Conservation (phyloP, 2,113 vertebrate genomes). For the Syngnathus typhle region DNA sequence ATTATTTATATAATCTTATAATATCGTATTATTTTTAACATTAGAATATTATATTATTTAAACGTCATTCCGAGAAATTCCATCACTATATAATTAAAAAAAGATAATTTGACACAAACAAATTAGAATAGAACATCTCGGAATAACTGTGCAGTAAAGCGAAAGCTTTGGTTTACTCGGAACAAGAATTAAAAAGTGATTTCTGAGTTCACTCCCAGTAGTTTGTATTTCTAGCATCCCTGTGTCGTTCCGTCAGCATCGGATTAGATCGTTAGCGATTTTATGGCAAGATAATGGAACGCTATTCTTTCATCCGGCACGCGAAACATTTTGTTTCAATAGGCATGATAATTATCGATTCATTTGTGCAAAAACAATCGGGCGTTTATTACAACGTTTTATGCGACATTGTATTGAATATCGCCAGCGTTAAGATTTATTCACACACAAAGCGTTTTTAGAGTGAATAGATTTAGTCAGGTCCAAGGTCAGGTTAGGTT, state of each 20-base stretch:
- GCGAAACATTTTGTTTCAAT: background rate
- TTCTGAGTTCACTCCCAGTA: background rate
- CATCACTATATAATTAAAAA: background rate
- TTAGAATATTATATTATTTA: too few species aligned
- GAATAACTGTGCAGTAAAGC: slow-evolving; percentile 20
- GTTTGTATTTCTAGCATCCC: background rate
- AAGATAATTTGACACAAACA: slow-evolving; percentile 19
- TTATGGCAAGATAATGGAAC: background rate
- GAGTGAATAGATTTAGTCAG: too few species aligned
- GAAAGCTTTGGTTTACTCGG: background rate
- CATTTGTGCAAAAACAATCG: background rate
- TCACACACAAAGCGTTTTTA: too few species aligned
- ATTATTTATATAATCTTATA: too few species aligned
- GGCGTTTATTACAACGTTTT: background rate
- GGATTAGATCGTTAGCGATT: background rate
- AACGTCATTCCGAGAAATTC: slow-evolving; percentile 2
- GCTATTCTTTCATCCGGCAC: background rate
- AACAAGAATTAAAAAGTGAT: background rate
- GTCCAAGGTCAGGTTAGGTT: background rate
- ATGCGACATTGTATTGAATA: background rate
- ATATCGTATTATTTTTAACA: too few species aligned
- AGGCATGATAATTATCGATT: slow-evolving; percentile 2
- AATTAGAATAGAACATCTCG: slow-evolving; percentile 16
- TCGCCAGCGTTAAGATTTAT: background rate
- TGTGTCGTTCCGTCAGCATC: background rate